Percentiles rank a stretch among this genome's conserved stretches.
Evolutionary conservation across 2,888 invertebrate species (phyloP).

Genomic region (Tenthredo mesomela): DNA sequence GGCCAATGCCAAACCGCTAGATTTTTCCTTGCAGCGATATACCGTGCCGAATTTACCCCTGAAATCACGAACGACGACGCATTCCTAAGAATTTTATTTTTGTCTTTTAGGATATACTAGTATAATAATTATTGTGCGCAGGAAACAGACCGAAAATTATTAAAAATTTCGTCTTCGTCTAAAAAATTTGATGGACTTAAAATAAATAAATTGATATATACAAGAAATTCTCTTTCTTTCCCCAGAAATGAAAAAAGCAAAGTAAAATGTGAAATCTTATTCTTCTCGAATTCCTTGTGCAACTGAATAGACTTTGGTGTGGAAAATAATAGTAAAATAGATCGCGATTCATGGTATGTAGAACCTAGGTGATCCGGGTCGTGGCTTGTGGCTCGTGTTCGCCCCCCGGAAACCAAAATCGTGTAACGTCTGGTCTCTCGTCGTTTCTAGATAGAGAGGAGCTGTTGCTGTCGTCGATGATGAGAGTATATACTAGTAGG

Average conservation of each 20-base stretch:
- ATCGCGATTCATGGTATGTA: conserved; percentile 18
- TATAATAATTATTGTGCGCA: background rate
- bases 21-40: conserved; percentile 93
- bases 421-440: background rate
- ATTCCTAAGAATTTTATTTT: background rate
- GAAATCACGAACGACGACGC: conserved; percentile 57
- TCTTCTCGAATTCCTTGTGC: background rate
- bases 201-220: too few relatives aligned
- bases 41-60: conserved; percentile 99
- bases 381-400: conserved; percentile 26
- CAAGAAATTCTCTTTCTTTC: background rate
- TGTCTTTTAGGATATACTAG: background rate
- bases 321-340: background rate
- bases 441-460: background rate
- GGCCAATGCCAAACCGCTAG: conserved; percentile 89
- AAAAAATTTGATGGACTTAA: background rate
- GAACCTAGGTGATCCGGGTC: conserved; percentile 27
- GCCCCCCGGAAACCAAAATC: conserved; percentile 38
- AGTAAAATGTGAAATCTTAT: background rate
- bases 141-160: background rate
- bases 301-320: background rate
- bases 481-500: background rate
- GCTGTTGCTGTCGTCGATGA: background rate
- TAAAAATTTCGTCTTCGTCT: background rate
- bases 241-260: background rate